Conservation (phyloP, 2,888 invertebrate genomes). For the Luffia ferchaultella region DNA sequence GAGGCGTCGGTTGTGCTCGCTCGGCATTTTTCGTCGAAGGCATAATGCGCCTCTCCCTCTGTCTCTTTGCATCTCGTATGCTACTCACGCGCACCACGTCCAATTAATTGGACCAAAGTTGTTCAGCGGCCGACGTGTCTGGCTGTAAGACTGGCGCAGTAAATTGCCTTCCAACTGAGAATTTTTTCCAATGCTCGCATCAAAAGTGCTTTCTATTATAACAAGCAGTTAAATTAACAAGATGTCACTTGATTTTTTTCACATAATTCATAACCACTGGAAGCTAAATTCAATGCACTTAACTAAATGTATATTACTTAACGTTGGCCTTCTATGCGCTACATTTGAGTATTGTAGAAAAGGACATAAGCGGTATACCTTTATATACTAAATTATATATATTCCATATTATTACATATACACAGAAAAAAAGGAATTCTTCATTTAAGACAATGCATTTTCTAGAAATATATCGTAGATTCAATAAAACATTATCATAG, state of each 20-base stretch:
- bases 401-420: too few relatives aligned
- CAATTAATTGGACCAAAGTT: slow-evolving; percentile 5
- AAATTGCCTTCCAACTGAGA: background rate
- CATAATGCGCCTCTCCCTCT: background rate
- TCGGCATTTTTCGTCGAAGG: background rate
- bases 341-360: too few relatives aligned
- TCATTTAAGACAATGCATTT: too few relatives aligned
- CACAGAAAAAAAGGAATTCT: too few relatives aligned
- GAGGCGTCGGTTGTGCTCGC: background rate
- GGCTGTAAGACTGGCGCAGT: background rate
- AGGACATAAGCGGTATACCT: too few relatives aligned
- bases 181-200: background rate
- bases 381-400: too few relatives aligned
- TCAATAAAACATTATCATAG: too few relatives aligned
- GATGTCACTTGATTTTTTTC: background rate
- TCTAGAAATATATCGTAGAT: too few relatives aligned
- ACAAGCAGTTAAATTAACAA: background rate
- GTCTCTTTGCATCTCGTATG: background rate
- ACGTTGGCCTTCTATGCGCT: too few relatives aligned
- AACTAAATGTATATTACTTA: too few relatives aligned
- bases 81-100: background rate
- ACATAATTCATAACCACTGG: too few relatives aligned
- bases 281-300: too few relatives aligned
- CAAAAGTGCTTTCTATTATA: background rate
- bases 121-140: background rate